phyloP scores from a whole-genome alignment of 2,888 invertebrate species.

The Eledone cirrhosa region DNA sequence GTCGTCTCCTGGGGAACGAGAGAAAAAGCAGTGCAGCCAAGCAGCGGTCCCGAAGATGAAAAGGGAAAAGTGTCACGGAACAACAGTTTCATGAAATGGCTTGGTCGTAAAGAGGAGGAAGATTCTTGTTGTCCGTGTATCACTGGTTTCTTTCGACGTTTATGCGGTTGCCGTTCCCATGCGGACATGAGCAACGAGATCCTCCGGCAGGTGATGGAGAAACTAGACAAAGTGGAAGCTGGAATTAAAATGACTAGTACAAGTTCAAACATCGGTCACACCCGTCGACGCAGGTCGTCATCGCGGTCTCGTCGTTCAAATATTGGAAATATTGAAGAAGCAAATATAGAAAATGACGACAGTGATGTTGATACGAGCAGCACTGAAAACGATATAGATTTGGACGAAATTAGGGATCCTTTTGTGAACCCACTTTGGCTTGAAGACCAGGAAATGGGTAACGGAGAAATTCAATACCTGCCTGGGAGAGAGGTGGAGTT shows the following conservation, averaged over 20 bases:
- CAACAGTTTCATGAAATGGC: conserved; percentile 39
- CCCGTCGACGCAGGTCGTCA: conserved; percentile 42
- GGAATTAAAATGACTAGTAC: conserved; percentile 39
- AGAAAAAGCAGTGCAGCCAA: conserved; percentile 71
- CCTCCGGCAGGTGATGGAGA: conserved; percentile 46
- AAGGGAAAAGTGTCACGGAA: conserved; percentile 34
- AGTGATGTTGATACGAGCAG: conserved; percentile 38
- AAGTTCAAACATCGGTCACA: conserved; percentile 30
- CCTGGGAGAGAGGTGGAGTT: conserved; percentile 83
- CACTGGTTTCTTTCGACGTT: conserved; percentile 37
- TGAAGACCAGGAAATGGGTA: conserved; percentile 85
- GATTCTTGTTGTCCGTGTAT: conserved; percentile 43
- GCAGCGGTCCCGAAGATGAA: conserved; percentile 34
- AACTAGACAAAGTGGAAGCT: conserved; percentile 47
- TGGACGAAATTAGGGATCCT: conserved; percentile 73
- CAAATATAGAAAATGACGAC: conserved; percentile 41
- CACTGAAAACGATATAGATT: conserved; percentile 36
- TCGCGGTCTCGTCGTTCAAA: conserved; percentile 45
- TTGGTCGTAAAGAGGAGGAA: conserved; percentile 43
- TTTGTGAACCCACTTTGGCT: conserved; percentile 91
- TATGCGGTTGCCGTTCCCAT: conserved; percentile 39
- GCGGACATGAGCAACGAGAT: conserved; percentile 44
- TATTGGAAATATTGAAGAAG: conserved; percentile 39
- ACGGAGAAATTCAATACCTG: conserved; percentile 89
- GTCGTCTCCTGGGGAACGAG: conserved; percentile 94